Evolutionary conservation across 1,140 invertebrate species (phyloP).

Genomic region (Dysdera silvatica): DNA sequence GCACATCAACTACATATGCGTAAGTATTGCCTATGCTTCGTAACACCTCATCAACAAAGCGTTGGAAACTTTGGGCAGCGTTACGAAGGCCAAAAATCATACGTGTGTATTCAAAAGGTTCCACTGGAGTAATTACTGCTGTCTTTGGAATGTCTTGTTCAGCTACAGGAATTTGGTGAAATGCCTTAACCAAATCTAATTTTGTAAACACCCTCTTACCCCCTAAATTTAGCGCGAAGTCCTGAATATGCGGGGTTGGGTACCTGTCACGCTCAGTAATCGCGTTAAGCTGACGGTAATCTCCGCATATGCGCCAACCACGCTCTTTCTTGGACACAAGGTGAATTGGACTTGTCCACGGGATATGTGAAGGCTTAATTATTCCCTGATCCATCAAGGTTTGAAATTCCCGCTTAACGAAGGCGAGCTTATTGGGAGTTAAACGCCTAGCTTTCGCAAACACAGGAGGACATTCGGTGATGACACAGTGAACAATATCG

Average conservation of each 20-base stretch:
- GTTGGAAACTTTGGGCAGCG: conserved; percentile 22
- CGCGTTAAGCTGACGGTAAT: conserved; percentile 23
- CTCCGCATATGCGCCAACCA: conserved; percentile 12
- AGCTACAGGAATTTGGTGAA: conserved; percentile 21
- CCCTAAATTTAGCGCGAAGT: conserved; percentile 14
- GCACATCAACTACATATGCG: conserved; percentile 34
- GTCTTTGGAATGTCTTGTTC: conserved; percentile 21
- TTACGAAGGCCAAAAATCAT: conserved; percentile 29
- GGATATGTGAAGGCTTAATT: conserved; percentile 28
- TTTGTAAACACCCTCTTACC: conserved; percentile 15
- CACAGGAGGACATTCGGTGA: not conserved
- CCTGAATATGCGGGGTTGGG: conserved; percentile 18
- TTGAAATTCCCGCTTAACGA: conserved; percentile 19
- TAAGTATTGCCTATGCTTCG: not conserved
- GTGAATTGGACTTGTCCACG: conserved; percentile 32
- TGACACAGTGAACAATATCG: conserved; percentile 7
- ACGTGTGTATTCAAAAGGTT: conserved; percentile 21
- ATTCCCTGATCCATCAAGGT: conserved; percentile 12
- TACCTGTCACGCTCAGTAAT: conserved; percentile 25
- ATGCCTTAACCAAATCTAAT: conserved; percentile 18
- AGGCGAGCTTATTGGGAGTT: not conserved
- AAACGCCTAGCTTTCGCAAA: conserved; percentile 6
- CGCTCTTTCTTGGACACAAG: conserved; percentile 31
- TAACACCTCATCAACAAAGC: conserved; percentile 15
- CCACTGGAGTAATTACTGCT: conserved; percentile 22